Evolutionary conservation across 2,888 invertebrate genomes (phyloP), one percentile per base, ranked within the genome.

Genomic region (Ametastegia equiseti): DNA sequence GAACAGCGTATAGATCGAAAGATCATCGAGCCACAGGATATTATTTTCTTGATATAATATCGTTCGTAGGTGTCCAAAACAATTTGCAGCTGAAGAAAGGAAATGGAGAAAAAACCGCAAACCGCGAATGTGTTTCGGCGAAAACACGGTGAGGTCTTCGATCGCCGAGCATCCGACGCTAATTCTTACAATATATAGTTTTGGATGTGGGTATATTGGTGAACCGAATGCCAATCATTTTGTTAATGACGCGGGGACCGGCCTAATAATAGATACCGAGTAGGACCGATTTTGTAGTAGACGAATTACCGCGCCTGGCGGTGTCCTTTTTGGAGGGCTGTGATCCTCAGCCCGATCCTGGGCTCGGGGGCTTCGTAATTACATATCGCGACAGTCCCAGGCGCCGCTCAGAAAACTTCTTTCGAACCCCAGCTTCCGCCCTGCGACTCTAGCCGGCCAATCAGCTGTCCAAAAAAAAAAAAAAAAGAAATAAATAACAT

Each of bases 191-290:
- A n/a, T n/a, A n/a, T n/a, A n/a, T n/a, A n/a, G 54, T 54, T 33
- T 33, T 54, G 54, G 36, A 6, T n/a, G 23, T 27, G 27, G 39
- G 27, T 19, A n/a, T 78, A 33, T 63, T 39, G 78, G 60, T 78
- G 42, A 15, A 6, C 47, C 78, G 78, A 78, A 78, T 63, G 60
- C 78, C 78, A 78, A 78, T 78, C 78, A 78, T 78, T 60, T 78
- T 30, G 78, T 78, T 78, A 78, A 78, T 63, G 78, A 78, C 78
- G 78, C 78, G 78, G 78, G 15, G 78, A 63, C 78, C 47, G 11
- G 60, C 27, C 78, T 78, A 78, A 78, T 78, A 78, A 78, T 78
- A 78, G 78, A 78, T 78, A 60, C 57, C 78, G 73, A 77, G 57
- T 57, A n/a, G 77, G 77, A 27, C 36, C 57, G 78, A 78, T 78